Evolutionary conservation across 2,113 vertebrate genomes (phyloP).

Genomic region (Entomyzon cyanotis): DNA sequence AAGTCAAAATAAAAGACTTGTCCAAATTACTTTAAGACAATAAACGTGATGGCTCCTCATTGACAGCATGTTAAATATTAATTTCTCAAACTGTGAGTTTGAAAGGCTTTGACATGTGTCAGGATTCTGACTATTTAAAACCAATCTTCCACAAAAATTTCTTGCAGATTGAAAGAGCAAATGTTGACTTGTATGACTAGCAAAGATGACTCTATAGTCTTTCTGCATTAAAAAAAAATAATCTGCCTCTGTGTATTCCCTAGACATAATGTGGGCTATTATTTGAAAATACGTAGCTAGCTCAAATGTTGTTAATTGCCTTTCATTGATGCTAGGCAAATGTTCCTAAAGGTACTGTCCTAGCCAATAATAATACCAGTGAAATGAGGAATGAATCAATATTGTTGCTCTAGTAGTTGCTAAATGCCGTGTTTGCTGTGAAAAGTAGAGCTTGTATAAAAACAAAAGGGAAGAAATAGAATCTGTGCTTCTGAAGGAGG

Average conservation of each 20-base stretch:
- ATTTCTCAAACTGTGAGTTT: background rate
- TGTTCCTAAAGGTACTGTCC: background rate
- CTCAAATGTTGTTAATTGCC: background rate
- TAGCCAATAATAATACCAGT: background rate
- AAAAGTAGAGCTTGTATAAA: background rate
- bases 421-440: background rate
- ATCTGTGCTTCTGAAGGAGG: slow-evolving; percentile 17
- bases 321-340: background rate
- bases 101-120: slow-evolving; percentile 2
- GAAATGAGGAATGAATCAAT: background rate
- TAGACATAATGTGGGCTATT: background rate
- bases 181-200: background rate
- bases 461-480: slow-evolving; percentile 13
- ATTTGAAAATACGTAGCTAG: background rate
- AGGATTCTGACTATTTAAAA: slow-evolving; percentile 7
- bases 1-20: slow-evolving; percentile 12
- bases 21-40: background rate
- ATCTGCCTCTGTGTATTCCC: background rate
- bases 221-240: background rate
- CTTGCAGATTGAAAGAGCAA: background rate
- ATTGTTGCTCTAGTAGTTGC: background rate
- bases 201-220: background rate
- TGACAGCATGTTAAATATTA: slow-evolving; percentile 28
- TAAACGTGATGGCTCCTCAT: background rate
- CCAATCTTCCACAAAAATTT: background rate